Evolutionary conservation across 2,797 vertebrate genomes (phyloP), one percentile per base, ranked within the genome.

Genomic region (Pangasius mekongensis): DNA sequence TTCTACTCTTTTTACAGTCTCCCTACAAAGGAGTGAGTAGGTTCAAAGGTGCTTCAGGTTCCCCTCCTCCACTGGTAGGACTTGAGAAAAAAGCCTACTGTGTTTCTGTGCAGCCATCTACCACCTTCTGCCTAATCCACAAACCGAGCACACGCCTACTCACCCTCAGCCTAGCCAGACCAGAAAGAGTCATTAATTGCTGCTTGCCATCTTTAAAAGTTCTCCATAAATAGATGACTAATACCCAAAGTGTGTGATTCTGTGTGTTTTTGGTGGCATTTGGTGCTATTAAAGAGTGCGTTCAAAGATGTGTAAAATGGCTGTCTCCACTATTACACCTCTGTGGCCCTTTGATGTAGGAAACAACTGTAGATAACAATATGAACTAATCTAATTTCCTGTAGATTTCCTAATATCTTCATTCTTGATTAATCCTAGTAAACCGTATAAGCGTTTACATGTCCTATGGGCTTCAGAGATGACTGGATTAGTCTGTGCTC

Each of bases 121-220:
- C 86, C 67, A 87, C 87, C 81, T 83, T 83, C 86, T 73, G 80
- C 56, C 66, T 87, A 83, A 83, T 87, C 87, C 81, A 64, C 81
- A 52, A 84, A 83, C 81, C 30, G 6, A 66, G 43, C 56, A 64
- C 69, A 84, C 69, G 67, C 87, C 71, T 84, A 77, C 87, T 77
- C 20, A 22, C 69, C 58, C 56, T 88, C 71, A 39, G 82, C 58
- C 47, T 36, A 39, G 87, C 82, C 73, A 62, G 81, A 77, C 87
- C 71, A 74, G 81, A 84, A 77, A 64, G 58, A 77, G 81, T 64
- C 69, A 66, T 64, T 83, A 83, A 83, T 83, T 64, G 60, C 58
- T 64, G 84, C 71, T 62, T 76, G 56, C 71, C 56, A 62, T 76
- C 71, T 86, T 73, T 76, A 77, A 62, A 86, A 77, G 71, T 76